Conservation (phyloP, 2,113 vertebrate species). For the Polypterus senegalus region DNA sequence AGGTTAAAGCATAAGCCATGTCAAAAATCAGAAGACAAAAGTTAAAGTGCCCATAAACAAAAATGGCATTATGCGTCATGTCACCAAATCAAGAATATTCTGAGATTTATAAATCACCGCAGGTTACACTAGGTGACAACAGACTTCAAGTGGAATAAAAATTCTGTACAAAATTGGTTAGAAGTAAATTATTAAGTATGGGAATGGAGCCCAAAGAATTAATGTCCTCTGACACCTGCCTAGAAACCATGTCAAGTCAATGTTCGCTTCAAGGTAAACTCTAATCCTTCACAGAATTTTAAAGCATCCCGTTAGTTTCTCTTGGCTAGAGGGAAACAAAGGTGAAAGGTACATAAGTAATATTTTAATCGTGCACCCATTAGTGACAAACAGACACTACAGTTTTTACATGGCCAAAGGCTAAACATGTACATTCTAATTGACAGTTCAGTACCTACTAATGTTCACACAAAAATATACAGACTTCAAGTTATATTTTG, state of each 20-base stretch:
- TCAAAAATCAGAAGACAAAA: constrained; percentile 25
- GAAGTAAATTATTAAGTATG: constrained; percentile 63
- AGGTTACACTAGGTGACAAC: constrained; percentile 65
- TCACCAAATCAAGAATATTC: constrained; percentile 21
- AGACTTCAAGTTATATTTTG: too few species aligned
- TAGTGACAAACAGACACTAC: neutral
- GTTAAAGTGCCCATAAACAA: constrained; percentile 39
- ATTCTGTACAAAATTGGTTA: constrained; percentile 38
- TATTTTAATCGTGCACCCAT: neutral
- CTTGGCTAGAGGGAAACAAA: neutral
- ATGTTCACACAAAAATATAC: too few species aligned
- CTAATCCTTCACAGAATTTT: neutral
- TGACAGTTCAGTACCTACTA: too few species aligned
- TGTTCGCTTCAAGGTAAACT: constrained; percentile 13
- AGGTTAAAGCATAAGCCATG: constrained; percentile 46
- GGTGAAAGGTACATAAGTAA: neutral
- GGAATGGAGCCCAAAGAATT: constrained; percentile 26
- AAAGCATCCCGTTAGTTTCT: neutral
- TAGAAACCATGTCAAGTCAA: neutral
- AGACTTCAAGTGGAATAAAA: constrained; percentile 58
- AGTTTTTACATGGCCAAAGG: too few species aligned
- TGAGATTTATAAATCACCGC: constrained; percentile 31
- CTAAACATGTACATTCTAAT: too few species aligned
- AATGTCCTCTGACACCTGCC: constrained; percentile 35
- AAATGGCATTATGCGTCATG: constrained; percentile 36